Base-by-base conservation (phyloP, 2,888 invertebrate genomes). In the Allacma fusca region DNA sequence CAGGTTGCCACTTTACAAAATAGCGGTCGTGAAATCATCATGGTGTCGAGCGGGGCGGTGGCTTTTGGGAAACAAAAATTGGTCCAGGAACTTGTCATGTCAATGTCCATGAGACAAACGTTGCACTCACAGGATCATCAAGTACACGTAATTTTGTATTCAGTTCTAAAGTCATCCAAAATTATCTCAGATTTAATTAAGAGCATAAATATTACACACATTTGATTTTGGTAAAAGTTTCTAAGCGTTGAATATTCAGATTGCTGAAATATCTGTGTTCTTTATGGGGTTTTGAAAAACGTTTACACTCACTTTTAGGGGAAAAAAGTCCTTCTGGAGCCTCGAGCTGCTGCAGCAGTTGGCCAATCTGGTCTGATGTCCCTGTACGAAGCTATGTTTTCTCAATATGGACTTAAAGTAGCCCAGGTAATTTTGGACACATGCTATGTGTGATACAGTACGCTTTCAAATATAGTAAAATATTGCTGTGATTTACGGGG, bases 321-420 rank as follows among this genome's bases (percentile, higher is more conserved):
- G 0, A 80, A 75, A 19, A 83, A 82, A 79, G 81, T 80, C 1
- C 78, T 81, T 16, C 59, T 84, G 79, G 96, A 96, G 85, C 94
- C 95, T 0, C 89, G 96, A 85, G 96, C 96, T 16, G 98, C 98
- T 1, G 99, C 99, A 0, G 99, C 99, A 0, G 97, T 97, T 0
- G 99, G 99, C 1, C 98, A 99, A 87, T 97, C 97, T 0, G 98
- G 98, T 77, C 91, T 99, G 19, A 99, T 99, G 98, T 96, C 98
- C 0, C 90, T 99, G 84, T 99, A 99, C 87, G 98, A 99, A 86
- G 98, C 98, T 71, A 97, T 99, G 96, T 99, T 99, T 88, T 93
- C 95, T 12, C 98, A 99, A 87, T 99, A 99, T 87, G 98, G 98
- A 72, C 96, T 99, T 59, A 96, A 97, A 88, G 95, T 98, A 80